Base-by-base conservation (phyloP, 2,888 invertebrate species). In the Malacosoma neustria region DNA sequence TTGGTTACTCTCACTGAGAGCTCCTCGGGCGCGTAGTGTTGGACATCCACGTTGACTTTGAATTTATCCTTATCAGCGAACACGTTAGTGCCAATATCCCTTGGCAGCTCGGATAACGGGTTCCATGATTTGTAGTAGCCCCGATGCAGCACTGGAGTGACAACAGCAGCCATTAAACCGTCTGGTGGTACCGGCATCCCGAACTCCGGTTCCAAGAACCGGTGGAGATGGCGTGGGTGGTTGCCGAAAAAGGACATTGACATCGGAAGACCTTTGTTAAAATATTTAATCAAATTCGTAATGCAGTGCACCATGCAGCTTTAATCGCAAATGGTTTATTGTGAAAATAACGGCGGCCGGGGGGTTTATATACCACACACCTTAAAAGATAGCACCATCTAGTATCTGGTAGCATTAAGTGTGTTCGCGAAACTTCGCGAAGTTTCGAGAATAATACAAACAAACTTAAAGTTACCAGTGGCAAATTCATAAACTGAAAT, bases 1-100 rank as follows among this genome's bases (percentile, higher is more conserved):
- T 92, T 92, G 0, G 88, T 86, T 0, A 90, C 91, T 63, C 92
- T 93, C 1, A 94, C 93, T 0, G 87, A 81, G 31, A 94, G 88
- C 57, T 94, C 93, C 33, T 90, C 88, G 0, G 93, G 93, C 2
- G 87, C 69, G 53, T 93, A 94, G 48, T 93, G 91, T 45, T 91
- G 89, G 1, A 93, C 92, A 55, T 93, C 93, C 51, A 93, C 67
- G 50, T 88, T 89, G 1, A 91, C 88, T 57, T 90, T 89, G 54
- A 90, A 92, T 37, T 67, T 76, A 32, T 89, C 79, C 12, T 85
- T 80, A 49, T 87, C 84, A 1, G 66, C 58, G 15, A 74, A 70
- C 39, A 89, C 77, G 15, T 76, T 86, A 2, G 86, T 87, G 1
- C 77, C 86, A 32, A 86, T 65, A 51, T 87, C 87, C 37, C 66